phyloP scores from a whole-genome alignment of 2,113 vertebrate species.

The Puntigrus tetrazona region DNA sequence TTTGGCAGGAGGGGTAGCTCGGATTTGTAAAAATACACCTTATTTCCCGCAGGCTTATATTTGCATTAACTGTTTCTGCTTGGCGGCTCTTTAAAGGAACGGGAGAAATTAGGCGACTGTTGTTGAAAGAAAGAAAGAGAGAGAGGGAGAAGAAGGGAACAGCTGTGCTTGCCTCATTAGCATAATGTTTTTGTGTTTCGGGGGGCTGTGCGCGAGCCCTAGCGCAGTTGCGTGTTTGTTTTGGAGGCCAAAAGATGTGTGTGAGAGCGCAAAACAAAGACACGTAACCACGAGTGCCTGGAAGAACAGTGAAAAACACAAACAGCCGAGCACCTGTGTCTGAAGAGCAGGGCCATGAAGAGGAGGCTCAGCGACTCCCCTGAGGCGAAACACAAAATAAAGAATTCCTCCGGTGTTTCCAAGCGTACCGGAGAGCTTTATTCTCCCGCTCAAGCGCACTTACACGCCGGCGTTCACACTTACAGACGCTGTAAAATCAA shows the following conservation, averaged over 20 bases:
- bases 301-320: slow-evolving; percentile 75
- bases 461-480: slow-evolving; percentile 16
- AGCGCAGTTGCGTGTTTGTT: slow-evolving; percentile 24
- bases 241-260: slow-evolving; percentile 21
- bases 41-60: slow-evolving; percentile 31
- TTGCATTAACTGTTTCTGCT: slow-evolving; percentile 45
- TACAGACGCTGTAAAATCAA: not conserved
- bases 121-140: slow-evolving; percentile 3
- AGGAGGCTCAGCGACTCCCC: slow-evolving; percentile 54
- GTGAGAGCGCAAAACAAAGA: slow-evolving; percentile 69
- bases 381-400: slow-evolving; percentile 52
- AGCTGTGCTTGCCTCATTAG: slow-evolving; percentile 74
- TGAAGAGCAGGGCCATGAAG: slow-evolving; percentile 58
- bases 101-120: slow-evolving; percentile 29
- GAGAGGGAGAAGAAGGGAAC: slow-evolving; percentile 59
- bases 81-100: slow-evolving; percentile 27
- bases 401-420: slow-evolving; percentile 49
- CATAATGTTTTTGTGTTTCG: slow-evolving; percentile 71
- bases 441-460: slow-evolving; percentile 13
- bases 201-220: slow-evolving; percentile 7
- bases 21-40: slow-evolving; percentile 30
- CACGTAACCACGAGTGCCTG: slow-evolving; percentile 74
- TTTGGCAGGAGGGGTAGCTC: slow-evolving; percentile 25
- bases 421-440: slow-evolving; percentile 26
- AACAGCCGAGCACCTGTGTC: slow-evolving; percentile 75